Percentiles rank a stretch among this genome's conserved stretches.
phyloP scores from a whole-genome alignment of 2,888 invertebrate species.

The Cerastis leucographa region DNA sequence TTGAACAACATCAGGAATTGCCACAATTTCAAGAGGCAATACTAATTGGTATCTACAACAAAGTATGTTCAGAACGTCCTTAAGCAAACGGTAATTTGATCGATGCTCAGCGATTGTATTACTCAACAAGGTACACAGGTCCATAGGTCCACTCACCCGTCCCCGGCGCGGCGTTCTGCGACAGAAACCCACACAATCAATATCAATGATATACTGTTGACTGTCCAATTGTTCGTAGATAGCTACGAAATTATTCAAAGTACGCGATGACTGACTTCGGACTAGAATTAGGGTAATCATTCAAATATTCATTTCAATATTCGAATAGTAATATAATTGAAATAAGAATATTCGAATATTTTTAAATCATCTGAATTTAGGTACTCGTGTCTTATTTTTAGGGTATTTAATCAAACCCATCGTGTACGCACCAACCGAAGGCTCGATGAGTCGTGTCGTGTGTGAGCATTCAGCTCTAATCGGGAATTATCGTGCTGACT shows the following conservation, averaged over 20 bases:
- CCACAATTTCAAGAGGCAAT: slow-evolving; percentile 22
- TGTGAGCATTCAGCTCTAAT: too few relatives aligned
- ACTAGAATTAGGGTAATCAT: too few relatives aligned
- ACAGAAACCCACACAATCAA: slow-evolving; percentile 48
- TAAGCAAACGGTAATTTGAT: slow-evolving; percentile 68
- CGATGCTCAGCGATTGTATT: slow-evolving; percentile 66
- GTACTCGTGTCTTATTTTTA: too few relatives aligned
- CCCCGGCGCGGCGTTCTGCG: slow-evolving; percentile 30
- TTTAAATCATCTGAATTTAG: too few relatives aligned
- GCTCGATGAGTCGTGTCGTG: too few relatives aligned
- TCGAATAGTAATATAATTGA: too few relatives aligned
- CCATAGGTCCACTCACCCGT: slow-evolving; percentile 41
- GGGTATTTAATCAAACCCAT: too few relatives aligned
- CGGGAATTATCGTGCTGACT: too few relatives aligned
- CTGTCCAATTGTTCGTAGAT: slow-evolving; percentile 36
- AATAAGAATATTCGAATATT: too few relatives aligned
- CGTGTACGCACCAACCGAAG: too few relatives aligned
- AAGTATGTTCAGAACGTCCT: slow-evolving; percentile 40
- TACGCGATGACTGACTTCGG: slow-evolving; percentile 36
- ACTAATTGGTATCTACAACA: slow-evolving; percentile 23
- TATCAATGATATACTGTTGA: slow-evolving; percentile 41
- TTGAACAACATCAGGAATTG: background rate
- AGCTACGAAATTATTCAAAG: slow-evolving; percentile 45
- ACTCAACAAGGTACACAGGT: slow-evolving; percentile 50
- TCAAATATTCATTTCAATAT: too few relatives aligned